Percentiles rank a stretch among this genome's conserved stretches.
phyloP scores from a whole-genome alignment of 2,888 invertebrate genomes.

The Agrenia bidenticulata region DNA sequence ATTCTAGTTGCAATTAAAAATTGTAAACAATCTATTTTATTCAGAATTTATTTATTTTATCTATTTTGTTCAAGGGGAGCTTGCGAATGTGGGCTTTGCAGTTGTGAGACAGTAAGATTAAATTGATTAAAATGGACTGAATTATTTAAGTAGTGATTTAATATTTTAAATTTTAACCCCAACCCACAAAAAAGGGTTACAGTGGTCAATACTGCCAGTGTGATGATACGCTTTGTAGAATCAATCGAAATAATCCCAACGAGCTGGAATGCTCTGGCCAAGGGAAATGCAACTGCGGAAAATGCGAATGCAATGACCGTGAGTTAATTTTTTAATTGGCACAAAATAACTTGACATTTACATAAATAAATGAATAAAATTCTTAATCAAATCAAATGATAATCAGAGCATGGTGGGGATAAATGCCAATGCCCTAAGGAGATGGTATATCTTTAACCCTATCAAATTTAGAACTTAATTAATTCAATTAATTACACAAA shows the following conservation, averaged over 20 bases:
- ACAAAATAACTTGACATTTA: no score
- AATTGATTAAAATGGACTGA: no score
- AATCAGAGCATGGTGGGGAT: constrained; percentile 21
- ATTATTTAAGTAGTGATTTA: no score
- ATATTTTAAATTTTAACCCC: no score
- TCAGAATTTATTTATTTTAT: no score
- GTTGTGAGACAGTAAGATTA: constrained; percentile 16
- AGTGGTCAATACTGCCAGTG: constrained; percentile 33
- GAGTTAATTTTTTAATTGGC: no score
- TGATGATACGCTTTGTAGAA: constrained; percentile 18
- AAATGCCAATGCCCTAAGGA: constrained; percentile 33
- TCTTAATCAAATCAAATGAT: no score
- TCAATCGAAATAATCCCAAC: constrained; percentile 10
- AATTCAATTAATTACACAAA: not conserved
- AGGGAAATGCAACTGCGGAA: constrained; percentile 25
- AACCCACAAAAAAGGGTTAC: no score
- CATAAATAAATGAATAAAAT: no score
- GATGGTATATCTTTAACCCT: constrained; percentile 17
- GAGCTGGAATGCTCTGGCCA: constrained; percentile 20
- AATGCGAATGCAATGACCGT: constrained; percentile 19
- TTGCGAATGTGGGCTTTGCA: constrained; percentile 37
- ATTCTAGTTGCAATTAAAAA: no score
- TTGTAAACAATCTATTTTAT: no score
- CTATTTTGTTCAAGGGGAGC: constrained; percentile 22
- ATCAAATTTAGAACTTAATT: not conserved